Conservation (phyloP, 2,113 vertebrate genomes). For the Peromyscus californicus region DNA sequence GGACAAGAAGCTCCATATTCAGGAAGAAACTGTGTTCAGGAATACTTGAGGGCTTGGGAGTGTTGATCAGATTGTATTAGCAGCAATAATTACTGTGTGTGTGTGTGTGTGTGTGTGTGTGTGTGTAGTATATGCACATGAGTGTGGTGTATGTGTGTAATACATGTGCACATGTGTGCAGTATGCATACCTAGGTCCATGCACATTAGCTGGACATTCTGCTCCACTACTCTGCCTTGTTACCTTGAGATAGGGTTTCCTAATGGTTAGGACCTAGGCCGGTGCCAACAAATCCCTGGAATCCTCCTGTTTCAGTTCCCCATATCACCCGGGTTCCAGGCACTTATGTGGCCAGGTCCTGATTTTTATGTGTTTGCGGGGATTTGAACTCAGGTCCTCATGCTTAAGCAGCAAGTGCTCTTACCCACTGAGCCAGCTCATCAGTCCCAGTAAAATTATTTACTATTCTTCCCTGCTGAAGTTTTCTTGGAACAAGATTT, state of each 20-base stretch:
- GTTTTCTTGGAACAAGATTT: neutral
- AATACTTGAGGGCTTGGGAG: neutral
- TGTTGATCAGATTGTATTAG: neutral
- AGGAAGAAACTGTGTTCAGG: neutral
- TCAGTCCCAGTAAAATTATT: neutral
- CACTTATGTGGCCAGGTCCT: neutral
- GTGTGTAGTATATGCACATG: neutral
- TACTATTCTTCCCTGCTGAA: neutral
- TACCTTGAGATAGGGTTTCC: neutral
- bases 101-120: neutral
- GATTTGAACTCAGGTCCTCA: neutral
- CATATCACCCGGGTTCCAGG: neutral
- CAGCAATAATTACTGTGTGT: neutral
- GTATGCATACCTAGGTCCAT: neutral
- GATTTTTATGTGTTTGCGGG: neutral
- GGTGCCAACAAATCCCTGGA: neutral
- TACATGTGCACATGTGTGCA: neutral
- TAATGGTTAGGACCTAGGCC: neutral
- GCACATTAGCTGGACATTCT: neutral
- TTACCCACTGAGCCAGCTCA: neutral
- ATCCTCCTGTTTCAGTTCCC: neutral
- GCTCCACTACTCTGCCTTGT: neutral
- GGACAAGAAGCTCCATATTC: neutral
- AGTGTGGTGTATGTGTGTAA: neutral
- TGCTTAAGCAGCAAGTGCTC: neutral